A percentile compares a stretch with the other conserved stretches of the same genome.
Conservation (phyloP, 2,113 vertebrate species). For the Trichomycterus rosablanca region DNA sequence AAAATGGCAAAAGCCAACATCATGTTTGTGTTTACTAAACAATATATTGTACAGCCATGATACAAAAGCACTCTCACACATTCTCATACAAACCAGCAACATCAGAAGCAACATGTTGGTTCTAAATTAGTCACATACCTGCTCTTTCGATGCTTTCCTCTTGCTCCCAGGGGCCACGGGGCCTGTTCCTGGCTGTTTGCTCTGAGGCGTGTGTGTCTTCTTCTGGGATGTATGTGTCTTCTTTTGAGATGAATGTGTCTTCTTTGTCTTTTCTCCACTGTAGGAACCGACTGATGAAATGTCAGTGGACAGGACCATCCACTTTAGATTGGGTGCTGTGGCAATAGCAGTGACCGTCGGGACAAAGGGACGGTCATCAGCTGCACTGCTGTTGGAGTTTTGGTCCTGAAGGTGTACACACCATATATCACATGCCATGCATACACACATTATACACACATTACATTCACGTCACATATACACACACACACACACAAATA, state of each 20-base stretch:
- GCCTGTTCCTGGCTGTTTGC: not conserved
- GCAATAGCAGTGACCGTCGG: slow-evolving; percentile 83
- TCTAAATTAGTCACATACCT: too few relatives aligned
- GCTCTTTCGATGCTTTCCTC: slow-evolving; percentile 78
- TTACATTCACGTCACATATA: slow-evolving; percentile 8
- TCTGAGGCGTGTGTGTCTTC: slow-evolving; percentile 48
- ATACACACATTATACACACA: slow-evolving; percentile 26
- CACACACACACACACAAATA: slow-evolving; percentile 2
- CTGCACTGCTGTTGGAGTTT: slow-evolving; percentile 64
- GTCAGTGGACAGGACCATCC: slow-evolving; percentile 79
- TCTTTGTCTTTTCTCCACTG: slow-evolving; percentile 68
- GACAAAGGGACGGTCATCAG: slow-evolving; percentile 73
- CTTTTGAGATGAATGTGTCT: slow-evolving; percentile 57
- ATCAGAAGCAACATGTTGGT: too few relatives aligned
- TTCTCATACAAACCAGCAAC: too few relatives aligned
- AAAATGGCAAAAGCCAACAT: too few relatives aligned
- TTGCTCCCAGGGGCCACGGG: slow-evolving; percentile 54
- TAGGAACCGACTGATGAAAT: slow-evolving; percentile 74
- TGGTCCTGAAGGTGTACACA: slow-evolving; percentile 66
- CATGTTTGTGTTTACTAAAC: too few relatives aligned
- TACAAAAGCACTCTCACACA: too few relatives aligned
- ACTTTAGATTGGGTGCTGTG: slow-evolving; percentile 77
- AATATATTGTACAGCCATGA: too few relatives aligned
- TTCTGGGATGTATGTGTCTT: slow-evolving; percentile 52
- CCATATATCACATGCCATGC: too few relatives aligned